phyloP scores from a whole-genome alignment of 2,888 invertebrate genomes.

The Nephrotoma guestfalica region DNA sequence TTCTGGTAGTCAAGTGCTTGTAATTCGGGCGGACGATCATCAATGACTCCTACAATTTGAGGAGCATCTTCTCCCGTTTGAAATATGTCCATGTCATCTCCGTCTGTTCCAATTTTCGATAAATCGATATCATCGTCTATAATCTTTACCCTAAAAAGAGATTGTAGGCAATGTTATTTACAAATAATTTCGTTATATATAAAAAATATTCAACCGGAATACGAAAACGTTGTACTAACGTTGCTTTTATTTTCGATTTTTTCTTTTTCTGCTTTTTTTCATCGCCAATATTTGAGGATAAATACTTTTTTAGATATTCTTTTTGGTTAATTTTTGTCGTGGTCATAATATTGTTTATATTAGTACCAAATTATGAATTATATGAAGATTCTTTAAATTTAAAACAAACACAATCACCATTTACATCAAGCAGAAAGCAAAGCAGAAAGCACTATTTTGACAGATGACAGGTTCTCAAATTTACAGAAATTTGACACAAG shows the following conservation, averaged over 20 bases:
- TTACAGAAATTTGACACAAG: not conserved
- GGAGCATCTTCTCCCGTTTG: constrained; percentile 78
- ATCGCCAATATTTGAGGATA: constrained; percentile 44
- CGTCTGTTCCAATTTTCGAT: constrained; percentile 33
- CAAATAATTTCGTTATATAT: not conserved
- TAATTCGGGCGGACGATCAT: constrained; percentile 60
- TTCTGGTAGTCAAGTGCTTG: constrained; percentile 15
- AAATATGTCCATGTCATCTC: constrained; percentile 45
- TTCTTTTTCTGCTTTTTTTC: constrained; percentile 54
- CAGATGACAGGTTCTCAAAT: not conserved
- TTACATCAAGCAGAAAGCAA: not conserved
- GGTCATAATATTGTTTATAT: not conserved
- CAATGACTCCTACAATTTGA: constrained; percentile 74
- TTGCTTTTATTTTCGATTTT: constrained; percentile 10
- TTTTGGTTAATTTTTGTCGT: constrained; percentile 46
- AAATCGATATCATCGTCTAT: constrained; percentile 73
- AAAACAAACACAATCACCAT: not conserved
- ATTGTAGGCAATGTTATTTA: not conserved
- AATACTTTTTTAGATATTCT: constrained; percentile 64
- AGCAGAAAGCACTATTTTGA: not conserved
- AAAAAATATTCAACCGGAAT: not conserved
- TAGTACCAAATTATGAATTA: not conserved
- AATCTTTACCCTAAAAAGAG: constrained; percentile 49
- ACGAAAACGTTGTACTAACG: not conserved
- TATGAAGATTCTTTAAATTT: not conserved